Evolutionary conservation across 2,888 invertebrate species (phyloP).

Genomic region (Mimachlamys varia): DNA sequence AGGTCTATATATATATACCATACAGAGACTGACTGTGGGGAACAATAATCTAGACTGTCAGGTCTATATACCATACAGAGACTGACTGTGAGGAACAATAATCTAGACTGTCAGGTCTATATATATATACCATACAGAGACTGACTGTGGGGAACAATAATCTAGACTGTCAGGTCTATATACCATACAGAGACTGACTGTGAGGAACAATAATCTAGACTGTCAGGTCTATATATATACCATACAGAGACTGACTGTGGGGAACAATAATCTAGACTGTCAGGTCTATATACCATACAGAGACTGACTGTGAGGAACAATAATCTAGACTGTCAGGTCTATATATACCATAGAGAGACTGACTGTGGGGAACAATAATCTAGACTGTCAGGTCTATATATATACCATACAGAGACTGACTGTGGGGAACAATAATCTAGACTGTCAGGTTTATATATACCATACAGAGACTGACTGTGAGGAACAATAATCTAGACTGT

Average conservation of each 20-base stretch:
- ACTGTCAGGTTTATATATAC: background rate
- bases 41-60: background rate
- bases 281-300: background rate
- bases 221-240: background rate
- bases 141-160: background rate
- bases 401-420: background rate
- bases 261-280: background rate
- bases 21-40: background rate
- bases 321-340: background rate
- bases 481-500: background rate
- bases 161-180: background rate
- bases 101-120: background rate
- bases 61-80: background rate
- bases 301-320: background rate
- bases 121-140: background rate
- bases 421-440: background rate
- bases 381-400: background rate
- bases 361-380: background rate
- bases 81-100: background rate
- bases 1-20: background rate
- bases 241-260: background rate
- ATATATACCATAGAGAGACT: background rate
- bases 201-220: background rate
- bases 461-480: background rate
- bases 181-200: background rate